Base-by-base conservation (phyloP, 2,113 vertebrate species). In the Grus americana region DNA sequence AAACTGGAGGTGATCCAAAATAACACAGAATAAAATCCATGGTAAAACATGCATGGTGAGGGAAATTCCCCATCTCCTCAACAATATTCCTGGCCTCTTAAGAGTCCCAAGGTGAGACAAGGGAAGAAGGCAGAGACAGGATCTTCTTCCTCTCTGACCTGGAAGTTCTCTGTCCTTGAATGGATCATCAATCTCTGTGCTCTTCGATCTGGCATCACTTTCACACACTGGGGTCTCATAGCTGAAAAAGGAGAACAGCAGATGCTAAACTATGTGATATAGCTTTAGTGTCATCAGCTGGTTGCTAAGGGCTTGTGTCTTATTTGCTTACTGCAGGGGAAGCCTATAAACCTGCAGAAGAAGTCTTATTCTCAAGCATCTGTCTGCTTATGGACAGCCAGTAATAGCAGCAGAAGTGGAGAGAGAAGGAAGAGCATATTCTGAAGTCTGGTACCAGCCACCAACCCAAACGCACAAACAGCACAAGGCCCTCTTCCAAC, bases 221-320 rank as follows among this genome's bases (percentile, higher is more conserved):
- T 99, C 99, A 94, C 99, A 99, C 70, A 98, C 99, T 12, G 99
- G 99, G 78, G 98, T 99, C 98, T 99, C 98, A 85, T 99, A 99
- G 94, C 99, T 99, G 96, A 59, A 97, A 97, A 94, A 95, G 82
- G 67, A 97, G 71, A 97, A 90, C n/a, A 44, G 50, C 5, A 81
- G 54, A 86, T 79, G 27, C 34, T 73, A 24, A 91, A 66, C 67
- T 44, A 29, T n/a, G 16, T 55, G 52, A 81, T 42, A 85, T 0
- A 44, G 42, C 4, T 86, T 82, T 55, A 87, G 34, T n/a, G 27
- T 54, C 79, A 84, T 68, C 66, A 92, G 38, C 58, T 11, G 36
- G 36, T 34, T 87, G 66, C 50, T 65, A 68, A 22, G 32, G 57
- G 26, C 7, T 54, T 34, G 32, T 63, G 36, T 47, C 46, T 91